Conservation (phyloP, 2,888 invertebrate genomes). For the Camptogramma bilineatum region DNA sequence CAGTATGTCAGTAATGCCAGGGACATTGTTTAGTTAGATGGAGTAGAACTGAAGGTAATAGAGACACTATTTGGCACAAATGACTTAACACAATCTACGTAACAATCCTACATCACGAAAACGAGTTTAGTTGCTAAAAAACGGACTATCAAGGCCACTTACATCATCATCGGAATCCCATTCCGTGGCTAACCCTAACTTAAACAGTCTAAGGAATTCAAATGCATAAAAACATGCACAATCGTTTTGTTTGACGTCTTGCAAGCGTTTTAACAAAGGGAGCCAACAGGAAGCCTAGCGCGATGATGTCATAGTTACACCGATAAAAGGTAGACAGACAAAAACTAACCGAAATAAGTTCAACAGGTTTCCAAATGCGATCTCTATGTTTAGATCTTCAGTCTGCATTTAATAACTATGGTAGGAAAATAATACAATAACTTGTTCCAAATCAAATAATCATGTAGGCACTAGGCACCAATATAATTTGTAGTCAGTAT, state of each 20-base stretch:
- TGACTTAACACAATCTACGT: neutral
- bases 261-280: constrained; percentile 50
- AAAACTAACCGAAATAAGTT: constrained; percentile 51
- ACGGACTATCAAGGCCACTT: neutral
- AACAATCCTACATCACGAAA: neutral
- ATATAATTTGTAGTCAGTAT: neutral
- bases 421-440: constrained; percentile 2
- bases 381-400: constrained; percentile 7
- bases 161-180: constrained; percentile 2
- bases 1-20: no score
- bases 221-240: constrained; percentile 46
- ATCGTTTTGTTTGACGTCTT: constrained; percentile 35
- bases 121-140: neutral
- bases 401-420: constrained; percentile 7
- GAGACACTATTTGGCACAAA: no score
- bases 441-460: neutral
- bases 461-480: constrained; percentile 3
- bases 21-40: no score
- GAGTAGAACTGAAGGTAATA: no score
- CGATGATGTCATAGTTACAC: constrained; percentile 56
- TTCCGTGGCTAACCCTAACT: constrained; percentile 5
- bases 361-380: constrained; percentile 35
- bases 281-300: constrained; percentile 46
- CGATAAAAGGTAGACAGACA: constrained; percentile 54
- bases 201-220: constrained; percentile 30